Conservation (phyloP, 2,113 vertebrate genomes). For the Stictonetta naevosa region DNA sequence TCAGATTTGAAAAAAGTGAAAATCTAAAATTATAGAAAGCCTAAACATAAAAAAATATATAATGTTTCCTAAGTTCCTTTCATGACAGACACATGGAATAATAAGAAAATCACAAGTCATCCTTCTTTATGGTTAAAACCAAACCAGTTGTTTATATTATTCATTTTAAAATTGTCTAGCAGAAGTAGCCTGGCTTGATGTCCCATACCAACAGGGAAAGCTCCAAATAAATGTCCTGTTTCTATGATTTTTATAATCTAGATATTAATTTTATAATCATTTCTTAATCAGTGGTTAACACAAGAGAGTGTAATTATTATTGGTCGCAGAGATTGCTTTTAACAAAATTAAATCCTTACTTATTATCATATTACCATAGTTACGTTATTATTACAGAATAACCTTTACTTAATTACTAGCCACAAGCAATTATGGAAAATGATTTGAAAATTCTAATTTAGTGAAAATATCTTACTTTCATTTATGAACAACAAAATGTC, state of each 20-base stretch:
- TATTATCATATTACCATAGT: constrained; percentile 19
- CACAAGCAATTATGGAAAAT: neutral
- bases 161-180: neutral
- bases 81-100: neutral
- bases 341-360: constrained; percentile 4
- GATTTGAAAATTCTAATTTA: neutral
- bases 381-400: constrained; percentile 8
- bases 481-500: neutral
- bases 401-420: constrained; percentile 20
- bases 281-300: constrained; percentile 20
- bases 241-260: neutral
- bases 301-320: neutral
- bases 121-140: neutral
- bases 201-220: neutral
- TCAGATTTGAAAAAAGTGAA: neutral
- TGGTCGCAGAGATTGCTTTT: neutral
- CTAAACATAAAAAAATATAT: neutral
- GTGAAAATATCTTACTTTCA: neutral
- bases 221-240: neutral
- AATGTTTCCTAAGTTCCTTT: neutral
- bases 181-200: neutral
- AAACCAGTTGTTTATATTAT: neutral
- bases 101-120: neutral
- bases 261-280: neutral
- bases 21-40: neutral